Evolutionary conservation across 2,888 invertebrate species (phyloP), one percentile per base, ranked within the genome.

Genomic region (Lypha dubia): DNA sequence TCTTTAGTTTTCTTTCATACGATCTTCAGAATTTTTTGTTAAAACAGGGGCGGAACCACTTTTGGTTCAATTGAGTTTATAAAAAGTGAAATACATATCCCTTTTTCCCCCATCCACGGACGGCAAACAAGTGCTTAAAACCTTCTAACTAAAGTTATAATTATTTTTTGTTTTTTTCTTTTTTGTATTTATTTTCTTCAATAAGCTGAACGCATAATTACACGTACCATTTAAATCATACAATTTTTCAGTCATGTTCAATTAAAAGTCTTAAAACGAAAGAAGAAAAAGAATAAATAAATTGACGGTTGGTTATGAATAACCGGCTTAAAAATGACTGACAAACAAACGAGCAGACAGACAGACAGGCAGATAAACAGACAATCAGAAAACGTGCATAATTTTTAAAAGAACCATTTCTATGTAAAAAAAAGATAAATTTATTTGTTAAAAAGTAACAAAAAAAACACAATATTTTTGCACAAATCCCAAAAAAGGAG

Each of bases 171-270:
- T 24, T 63, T 20, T 60, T 62, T 44, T 56, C n/a, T 56, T 68
- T 35, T 24, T 63, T 24, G 24, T 24, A 44, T 20, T 60, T 62
- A 35, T 56, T 13, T 56, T 63, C 41, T 28, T 32, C 60, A n/a
- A 51, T 22, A 65, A 56, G 11, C 74, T 56, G 49, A 49, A 75
- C 70, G 79, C 79, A 79, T 83, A 83, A 83, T 75, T 79, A 63
- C 74, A 75, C 79, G 83, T 83, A 74, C 44, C 56, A 67, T 79
- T 68, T 67, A 46, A 73, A 83, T 68, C 60, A 51, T 76, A 60
- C 46, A n/a, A 22, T 35, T 38, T 46, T 44, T 24, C 41, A 63
- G n/a, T 8, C 38, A 38, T 63, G 20, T 41, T 28, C 2, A 35
- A 51, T 9, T 51, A 28, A 46, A 49, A n/a, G 28, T 58, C 13